Conservation (phyloP, 2,888 invertebrate genomes). For the Epistrophe eligans region DNA sequence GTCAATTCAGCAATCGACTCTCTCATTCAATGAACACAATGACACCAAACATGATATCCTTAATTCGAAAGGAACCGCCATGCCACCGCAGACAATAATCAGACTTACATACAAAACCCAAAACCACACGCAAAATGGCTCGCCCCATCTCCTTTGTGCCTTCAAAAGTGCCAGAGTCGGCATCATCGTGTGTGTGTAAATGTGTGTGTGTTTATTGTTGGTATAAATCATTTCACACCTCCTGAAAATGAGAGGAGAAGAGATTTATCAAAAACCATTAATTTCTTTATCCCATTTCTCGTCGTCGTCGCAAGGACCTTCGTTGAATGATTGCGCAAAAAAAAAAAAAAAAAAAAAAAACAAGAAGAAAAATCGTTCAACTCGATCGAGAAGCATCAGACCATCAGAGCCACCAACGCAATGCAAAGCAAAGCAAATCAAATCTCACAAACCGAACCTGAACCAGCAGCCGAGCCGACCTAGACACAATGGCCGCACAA, state of each 20-base stretch:
- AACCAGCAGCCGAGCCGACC: conserved; percentile 10
- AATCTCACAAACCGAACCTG: not conserved
- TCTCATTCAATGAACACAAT: conserved; percentile 59
- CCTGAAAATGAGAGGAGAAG: conserved; percentile 49
- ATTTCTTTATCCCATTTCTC: conserved; percentile 67
- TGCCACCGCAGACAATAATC: conserved; percentile 35
- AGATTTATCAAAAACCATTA: conserved; percentile 62
- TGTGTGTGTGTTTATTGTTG: conserved; percentile 43
- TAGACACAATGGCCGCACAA: conserved; percentile 49
- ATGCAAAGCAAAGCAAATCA: not conserved
- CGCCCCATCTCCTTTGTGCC: conserved; percentile 39
- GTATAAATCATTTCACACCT: conserved; percentile 73
- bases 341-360: conserved; percentile 26
- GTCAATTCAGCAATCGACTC: conserved; percentile 65
- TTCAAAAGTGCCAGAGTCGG: conserved; percentile 30
- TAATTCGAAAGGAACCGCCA: conserved; percentile 61
- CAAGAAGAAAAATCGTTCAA: conserved; percentile 7
- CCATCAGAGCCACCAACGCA: conserved; percentile 32
- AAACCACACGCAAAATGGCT: conserved; percentile 63
- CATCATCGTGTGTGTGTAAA: conserved; percentile 52
- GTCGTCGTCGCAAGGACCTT: conserved; percentile 55
- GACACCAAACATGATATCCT: conserved; percentile 59
- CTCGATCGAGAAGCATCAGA: conserved; percentile 51
- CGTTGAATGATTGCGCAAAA: conserved; percentile 67
- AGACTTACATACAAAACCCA: not conserved